These are phyloP conservation scores for Drosophila cardini DNA, from an alignment of 1,140 invertebrate genomes.

Conservation along the genomic window DNA sequence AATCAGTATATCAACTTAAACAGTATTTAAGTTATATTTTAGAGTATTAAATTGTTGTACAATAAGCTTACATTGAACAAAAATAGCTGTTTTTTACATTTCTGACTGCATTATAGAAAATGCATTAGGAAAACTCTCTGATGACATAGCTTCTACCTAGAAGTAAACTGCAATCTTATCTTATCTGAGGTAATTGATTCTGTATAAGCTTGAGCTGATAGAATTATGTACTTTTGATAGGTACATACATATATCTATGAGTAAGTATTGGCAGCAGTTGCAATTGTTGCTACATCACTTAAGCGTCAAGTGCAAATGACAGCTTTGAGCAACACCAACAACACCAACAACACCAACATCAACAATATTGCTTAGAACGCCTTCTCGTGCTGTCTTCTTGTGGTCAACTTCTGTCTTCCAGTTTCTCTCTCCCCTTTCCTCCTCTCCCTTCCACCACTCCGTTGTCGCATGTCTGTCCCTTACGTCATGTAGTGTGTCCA, in stretches of 20 bases:
- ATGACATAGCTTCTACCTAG: slow-evolving; percentile 1
- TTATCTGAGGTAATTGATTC: slow-evolving; percentile 49
- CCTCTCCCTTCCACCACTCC: not conserved
- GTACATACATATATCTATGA: not conserved
- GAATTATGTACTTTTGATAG: slow-evolving; percentile 22
- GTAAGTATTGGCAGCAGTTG: slow-evolving; percentile 34
- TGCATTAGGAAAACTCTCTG: slow-evolving; percentile 5
- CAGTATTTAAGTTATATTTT: not conserved
- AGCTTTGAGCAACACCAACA: slow-evolving; percentile 47
- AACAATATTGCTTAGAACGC: slow-evolving; percentile 54
- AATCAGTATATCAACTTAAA: slow-evolving; percentile 15
- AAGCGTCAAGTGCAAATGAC: slow-evolving; percentile 77
- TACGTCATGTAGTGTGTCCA: slow-evolving; percentile 32
- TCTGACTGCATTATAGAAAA: not conserved
- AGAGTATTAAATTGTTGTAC: not conserved
- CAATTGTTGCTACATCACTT: slow-evolving; percentile 58
- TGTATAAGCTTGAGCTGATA: slow-evolving; percentile 39
- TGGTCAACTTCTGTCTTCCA: slow-evolving; percentile 55
- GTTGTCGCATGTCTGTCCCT: slow-evolving; percentile 23
- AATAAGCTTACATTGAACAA: too few relatives aligned
- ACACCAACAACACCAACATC: slow-evolving; percentile 31
- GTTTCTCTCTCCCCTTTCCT: not conserved
- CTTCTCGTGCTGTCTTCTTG: slow-evolving; percentile 35
- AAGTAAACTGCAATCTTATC: slow-evolving; percentile 29
- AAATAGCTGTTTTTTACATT: too few relatives aligned